Evolutionary conservation across 2,888 invertebrate species (phyloP), one percentile per base, ranked within the genome.

Genomic region (Chaetoderma sp.): DNA sequence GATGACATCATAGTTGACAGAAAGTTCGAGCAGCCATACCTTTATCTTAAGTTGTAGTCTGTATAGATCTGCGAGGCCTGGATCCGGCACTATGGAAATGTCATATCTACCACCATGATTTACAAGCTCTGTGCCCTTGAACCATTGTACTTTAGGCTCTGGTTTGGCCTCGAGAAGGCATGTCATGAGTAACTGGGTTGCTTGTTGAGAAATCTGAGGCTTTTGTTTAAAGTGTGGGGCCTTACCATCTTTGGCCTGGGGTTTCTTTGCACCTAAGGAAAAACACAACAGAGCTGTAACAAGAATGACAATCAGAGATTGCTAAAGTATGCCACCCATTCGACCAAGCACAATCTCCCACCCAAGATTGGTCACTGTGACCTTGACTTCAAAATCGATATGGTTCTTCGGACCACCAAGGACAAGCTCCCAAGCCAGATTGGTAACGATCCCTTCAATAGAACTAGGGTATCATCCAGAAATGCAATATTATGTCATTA

Each of bases 221-320:
- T 98, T 98, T 89, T 97, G 97, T 85, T 96, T 92, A 87, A 99
- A 99, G 54, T 95, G 95, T 65, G 99, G 99, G 27, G 96, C 95
- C 63, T 83, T 81, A n/a, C 84, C 86, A 50, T 80, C 77, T 42
- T 78, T 76, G 5, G 67, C 55, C 56, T 73, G 77, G 73, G 67
- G 66, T 61, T 71, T 72, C 67, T 69, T 68, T 30, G 58, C 67
- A 61, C 67, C 70, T 72, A 65, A 21, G 67, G 63, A 39, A 49
- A 21, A 60, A 45, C 52, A 21, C 42, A 45, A 33, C 44, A 39
- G 33, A n/a, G n/a, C n/a, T n/a, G n/a, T n/a, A n/a, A n/a, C n/a
- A n/a, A n/a, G n/a, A n/a, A n/a, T n/a, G n/a, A n/a, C n/a, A n/a
- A n/a, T n/a, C n/a, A n/a, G n/a, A n/a, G n/a, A n/a, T n/a, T n/a